These are phyloP conservation scores for Sparidentex hasta DNA, from an alignment of 2,797 vertebrate genomes.

Conservation along the genomic window DNA sequence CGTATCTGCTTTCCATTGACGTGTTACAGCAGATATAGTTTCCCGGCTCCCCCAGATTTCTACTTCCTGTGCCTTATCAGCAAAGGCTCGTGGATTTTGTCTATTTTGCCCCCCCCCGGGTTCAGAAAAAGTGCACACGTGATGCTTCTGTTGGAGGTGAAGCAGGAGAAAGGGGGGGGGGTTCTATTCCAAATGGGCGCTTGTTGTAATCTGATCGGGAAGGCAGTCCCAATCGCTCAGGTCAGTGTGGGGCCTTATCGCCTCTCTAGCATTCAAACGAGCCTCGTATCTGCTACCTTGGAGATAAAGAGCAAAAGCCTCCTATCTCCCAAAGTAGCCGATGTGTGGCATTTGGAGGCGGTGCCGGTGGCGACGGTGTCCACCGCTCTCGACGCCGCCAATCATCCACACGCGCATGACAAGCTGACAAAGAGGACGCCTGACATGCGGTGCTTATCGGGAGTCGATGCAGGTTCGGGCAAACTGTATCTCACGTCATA, in stretches of 20 bases:
- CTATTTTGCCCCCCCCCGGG: not conserved
- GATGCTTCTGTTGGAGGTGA: constrained; percentile 56
- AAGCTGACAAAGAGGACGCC: constrained; percentile 30
- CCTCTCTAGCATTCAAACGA: constrained; percentile 58
- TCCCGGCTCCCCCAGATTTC: constrained; percentile 41
- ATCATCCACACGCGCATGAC: constrained; percentile 34
- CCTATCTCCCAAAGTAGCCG: constrained; percentile 46
- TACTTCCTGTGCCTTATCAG: constrained; percentile 68
- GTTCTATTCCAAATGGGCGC: constrained; percentile 65
- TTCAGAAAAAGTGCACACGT: constrained; percentile 51
- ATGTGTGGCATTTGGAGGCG: constrained; percentile 54
- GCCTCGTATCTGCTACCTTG: constrained; percentile 67
- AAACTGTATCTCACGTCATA: not conserved
- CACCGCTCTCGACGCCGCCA: constrained; percentile 41
- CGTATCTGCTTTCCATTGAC: constrained; percentile 65
- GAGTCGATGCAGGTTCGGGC: not conserved
- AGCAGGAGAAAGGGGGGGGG: constrained; percentile 37
- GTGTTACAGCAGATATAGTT: constrained; percentile 53
- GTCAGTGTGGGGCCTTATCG: constrained; percentile 70
- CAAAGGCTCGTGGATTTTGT: constrained; percentile 18
- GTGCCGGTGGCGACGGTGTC: constrained; percentile 32
- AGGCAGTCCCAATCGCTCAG: constrained; percentile 64
- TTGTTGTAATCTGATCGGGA: constrained; percentile 74
- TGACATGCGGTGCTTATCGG: constrained; percentile 20
- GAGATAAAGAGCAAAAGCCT: constrained; percentile 66